A percentile compares a stretch with the other conserved stretches of the same genome.
Conservation (phyloP, 2,797 vertebrate genomes). For the Sebastes matsubarae region DNA sequence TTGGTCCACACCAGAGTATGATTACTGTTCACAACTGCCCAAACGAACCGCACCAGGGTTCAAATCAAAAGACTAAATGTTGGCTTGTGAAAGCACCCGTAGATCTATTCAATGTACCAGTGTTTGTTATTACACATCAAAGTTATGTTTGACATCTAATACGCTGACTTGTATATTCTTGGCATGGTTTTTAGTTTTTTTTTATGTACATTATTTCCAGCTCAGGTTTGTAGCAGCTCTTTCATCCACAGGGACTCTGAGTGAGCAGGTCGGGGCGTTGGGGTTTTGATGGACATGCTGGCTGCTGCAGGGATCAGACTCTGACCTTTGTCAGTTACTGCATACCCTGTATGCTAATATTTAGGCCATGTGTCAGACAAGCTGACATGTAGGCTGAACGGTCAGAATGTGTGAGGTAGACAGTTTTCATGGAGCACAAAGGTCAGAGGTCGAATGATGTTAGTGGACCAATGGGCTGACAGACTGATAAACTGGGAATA, state of each 20-base stretch:
- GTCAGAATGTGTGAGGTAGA: constrained; percentile 15
- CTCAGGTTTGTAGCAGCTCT: neutral
- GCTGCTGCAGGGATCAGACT: neutral
- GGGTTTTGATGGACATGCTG: constrained; percentile 3
- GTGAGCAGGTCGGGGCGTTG: neutral
- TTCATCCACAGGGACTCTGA: neutral
- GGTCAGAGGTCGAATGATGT: constrained; percentile 15
- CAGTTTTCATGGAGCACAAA: constrained; percentile 34
- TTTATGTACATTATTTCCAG: neutral
- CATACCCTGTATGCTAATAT: constrained; percentile 20
- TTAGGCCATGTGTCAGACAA: constrained; percentile 16
- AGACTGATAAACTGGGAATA: neutral
- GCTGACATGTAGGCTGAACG: constrained; percentile 10
- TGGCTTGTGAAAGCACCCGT: no score
- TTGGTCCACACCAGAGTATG: no score
- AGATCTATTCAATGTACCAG: no score
- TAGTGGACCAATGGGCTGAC: neutral
- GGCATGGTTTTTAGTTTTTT: neutral
- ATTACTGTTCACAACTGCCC: no score
- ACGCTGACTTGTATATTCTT: neutral
- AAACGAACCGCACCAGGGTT: no score
- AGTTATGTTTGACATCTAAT: neutral
- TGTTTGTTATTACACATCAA: neutral
- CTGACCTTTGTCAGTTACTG: constrained; percentile 10
- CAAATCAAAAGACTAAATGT: no score